Conservation (phyloP, 2,797 vertebrate species). For the Pagetopsis macropterus region DNA sequence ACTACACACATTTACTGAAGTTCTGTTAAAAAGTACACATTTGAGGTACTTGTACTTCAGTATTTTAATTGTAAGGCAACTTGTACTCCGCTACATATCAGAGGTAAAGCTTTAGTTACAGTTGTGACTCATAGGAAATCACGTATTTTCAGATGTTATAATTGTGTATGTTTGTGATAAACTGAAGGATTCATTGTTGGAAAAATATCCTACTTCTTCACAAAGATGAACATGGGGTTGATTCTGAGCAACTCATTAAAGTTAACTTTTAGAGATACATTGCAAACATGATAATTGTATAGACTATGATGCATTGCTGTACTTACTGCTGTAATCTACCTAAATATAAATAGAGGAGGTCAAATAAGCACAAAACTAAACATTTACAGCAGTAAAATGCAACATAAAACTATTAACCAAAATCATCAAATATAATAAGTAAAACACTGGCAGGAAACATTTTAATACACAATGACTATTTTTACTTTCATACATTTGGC, state of each 20-base stretch:
- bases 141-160: background rate
- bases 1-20: background rate
- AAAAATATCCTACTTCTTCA: background rate
- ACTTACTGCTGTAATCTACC: too few species aligned
- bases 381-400: too few species aligned
- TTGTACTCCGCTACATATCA: background rate
- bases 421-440: background rate
- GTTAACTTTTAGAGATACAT: background rate
- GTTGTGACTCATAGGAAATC: too few species aligned
- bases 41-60: background rate
- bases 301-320: too few species aligned
- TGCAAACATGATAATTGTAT: background rate
- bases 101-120: background rate
- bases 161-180: background rate
- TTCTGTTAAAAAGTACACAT: background rate
- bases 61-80: background rate
- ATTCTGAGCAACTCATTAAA: too few species aligned
- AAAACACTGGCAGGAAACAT: background rate
- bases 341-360: too few species aligned
- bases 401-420: too few species aligned
- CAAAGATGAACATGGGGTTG: background rate
- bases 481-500: background rate
- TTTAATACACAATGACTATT: background rate
- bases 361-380: too few species aligned
- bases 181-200: background rate